Base-by-base conservation (phyloP, 2,888 invertebrate species). In the Tiphia femorata region DNA sequence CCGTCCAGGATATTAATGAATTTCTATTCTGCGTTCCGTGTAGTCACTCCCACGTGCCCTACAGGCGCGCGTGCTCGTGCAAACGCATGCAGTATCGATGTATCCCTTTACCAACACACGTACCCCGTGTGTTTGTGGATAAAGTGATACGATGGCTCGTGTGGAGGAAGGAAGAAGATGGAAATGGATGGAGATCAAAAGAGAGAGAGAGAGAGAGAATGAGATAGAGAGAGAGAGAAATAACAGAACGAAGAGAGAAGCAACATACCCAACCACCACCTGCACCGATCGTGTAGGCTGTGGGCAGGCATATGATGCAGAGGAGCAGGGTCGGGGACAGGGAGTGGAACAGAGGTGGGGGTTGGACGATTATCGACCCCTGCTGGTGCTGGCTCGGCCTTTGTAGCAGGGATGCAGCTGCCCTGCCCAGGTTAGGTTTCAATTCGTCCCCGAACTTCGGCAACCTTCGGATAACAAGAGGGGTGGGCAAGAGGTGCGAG, bases 291-390 rank as follows among this genome's bases (percentile, higher is more conserved):
- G n/a, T n/a, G n/a, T 41, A 47, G 50, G 42, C 46, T 43, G 53
- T 51, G 51, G 52, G 43, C 49, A 49, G 52, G 61, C 49, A 58
- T 44, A 63, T 58, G 51, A 43, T 42, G 46, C 49, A 41, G 46
- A 54, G 51, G 58, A 3, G 7, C n/a, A n/a, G n/a, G n/a, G n/a
- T n/a, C n/a, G n/a, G n/a, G n/a, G n/a, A n/a, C n/a, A n/a, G n/a
- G n/a, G n/a, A n/a, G n/a, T n/a, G n/a, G n/a, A n/a, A n/a, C n/a
- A 12, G 23, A 12, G 35, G 35, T 16, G 56, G 59, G 58, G 51
- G 49, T 58, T 57, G 60, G 41, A 40, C 54, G 64, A 62, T 71
- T 71, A 72, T 71, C 72, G 72, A 71, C 64, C 72, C 56, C 57
- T 43, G 58, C 46, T 48, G n/a, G n/a, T n/a, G 41, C 58, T 48